These are phyloP conservation scores for Phrynocephalus vlangalii DNA, from an alignment of 2,797 vertebrate species.

Conservation along the genomic window DNA sequence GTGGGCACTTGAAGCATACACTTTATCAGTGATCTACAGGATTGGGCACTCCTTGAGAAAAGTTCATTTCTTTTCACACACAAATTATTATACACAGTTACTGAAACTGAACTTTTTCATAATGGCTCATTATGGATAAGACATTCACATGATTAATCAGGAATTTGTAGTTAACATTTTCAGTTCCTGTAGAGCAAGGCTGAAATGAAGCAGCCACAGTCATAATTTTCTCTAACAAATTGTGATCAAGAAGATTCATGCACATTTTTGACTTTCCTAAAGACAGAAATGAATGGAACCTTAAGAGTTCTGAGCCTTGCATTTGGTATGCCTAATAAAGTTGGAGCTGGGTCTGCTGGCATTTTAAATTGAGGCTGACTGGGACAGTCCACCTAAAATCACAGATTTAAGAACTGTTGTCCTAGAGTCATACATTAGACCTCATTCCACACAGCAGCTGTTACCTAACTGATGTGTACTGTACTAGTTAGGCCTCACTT, in stretches of 20 bases:
- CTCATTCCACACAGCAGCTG: neutral
- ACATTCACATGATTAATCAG: slow-evolving; percentile 32
- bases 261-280: neutral
- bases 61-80: slow-evolving; percentile 17
- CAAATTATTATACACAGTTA: slow-evolving; percentile 7
- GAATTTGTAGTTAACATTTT: slow-evolving; percentile 31
- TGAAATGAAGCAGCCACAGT: slow-evolving; percentile 9
- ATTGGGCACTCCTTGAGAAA: neutral
- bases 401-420: neutral
- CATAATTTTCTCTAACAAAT: slow-evolving; percentile 22
- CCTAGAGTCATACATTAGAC: neutral
- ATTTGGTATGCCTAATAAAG: slow-evolving; percentile 17
- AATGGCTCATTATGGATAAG: slow-evolving; percentile 21
- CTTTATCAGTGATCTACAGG: neutral
- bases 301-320: slow-evolving; percentile 19
- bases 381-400: neutral
- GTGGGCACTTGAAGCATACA: neutral
- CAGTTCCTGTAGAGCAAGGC: slow-evolving; percentile 1
- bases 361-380: neutral
- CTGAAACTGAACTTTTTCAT: slow-evolving; percentile 28
- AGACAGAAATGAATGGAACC: neutral
- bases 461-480: neutral
- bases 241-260: slow-evolving; percentile 18
- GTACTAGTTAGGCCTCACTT: too few species aligned
- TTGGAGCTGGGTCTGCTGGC: too few species aligned